A percentile compares a stretch with the other conserved stretches of the same genome.
These are phyloP conservation scores for Neuroscelio doddi DNA, from an alignment of 2,888 invertebrate genomes.

Conservation along the genomic window DNA sequence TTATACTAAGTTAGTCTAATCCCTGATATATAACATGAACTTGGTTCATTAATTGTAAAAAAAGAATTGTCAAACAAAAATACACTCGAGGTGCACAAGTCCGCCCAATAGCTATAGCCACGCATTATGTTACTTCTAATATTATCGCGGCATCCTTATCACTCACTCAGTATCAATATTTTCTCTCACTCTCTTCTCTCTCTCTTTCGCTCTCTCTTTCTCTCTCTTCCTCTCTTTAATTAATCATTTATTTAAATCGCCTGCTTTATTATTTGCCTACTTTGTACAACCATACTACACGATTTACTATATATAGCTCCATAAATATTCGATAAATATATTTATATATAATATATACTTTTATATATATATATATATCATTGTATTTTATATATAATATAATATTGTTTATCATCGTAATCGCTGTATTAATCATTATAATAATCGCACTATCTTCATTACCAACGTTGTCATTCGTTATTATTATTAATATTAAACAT, in stretches of 20 bases:
- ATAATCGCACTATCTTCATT: constrained; percentile 57
- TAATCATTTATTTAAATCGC: constrained; percentile 41
- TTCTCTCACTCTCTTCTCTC: constrained; percentile 33
- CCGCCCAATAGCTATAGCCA: constrained; percentile 41
- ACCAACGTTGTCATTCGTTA: constrained; percentile 47
- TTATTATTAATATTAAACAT: constrained; percentile 26
- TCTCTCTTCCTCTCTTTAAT: constrained; percentile 31
- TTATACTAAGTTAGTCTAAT: constrained; percentile 70
- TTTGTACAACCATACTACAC: constrained; percentile 69
- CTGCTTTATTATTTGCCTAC: constrained; percentile 51
- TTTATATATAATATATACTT: constrained; percentile 56
- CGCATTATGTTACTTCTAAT: constrained; percentile 15
- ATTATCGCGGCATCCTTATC: constrained; percentile 6
- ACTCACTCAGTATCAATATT: constrained; percentile 21
- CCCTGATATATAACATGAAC: constrained; percentile 71
- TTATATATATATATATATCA: constrained; percentile 52
- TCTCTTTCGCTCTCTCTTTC: constrained; percentile 36
- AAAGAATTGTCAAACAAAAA: constrained; percentile 63
- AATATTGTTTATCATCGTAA: constrained; percentile 59
- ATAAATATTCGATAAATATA: constrained; percentile 71
- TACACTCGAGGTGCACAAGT: constrained; percentile 41
- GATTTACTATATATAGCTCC: constrained; percentile 60
- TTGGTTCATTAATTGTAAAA: constrained; percentile 66
- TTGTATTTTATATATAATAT: constrained; percentile 63
- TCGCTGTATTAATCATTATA: constrained; percentile 52